A percentile compares a stretch with the other conserved stretches of the same genome.
phyloP scores from a whole-genome alignment of 2,888 invertebrate species.

The Tricholauxania praeusta region DNA sequence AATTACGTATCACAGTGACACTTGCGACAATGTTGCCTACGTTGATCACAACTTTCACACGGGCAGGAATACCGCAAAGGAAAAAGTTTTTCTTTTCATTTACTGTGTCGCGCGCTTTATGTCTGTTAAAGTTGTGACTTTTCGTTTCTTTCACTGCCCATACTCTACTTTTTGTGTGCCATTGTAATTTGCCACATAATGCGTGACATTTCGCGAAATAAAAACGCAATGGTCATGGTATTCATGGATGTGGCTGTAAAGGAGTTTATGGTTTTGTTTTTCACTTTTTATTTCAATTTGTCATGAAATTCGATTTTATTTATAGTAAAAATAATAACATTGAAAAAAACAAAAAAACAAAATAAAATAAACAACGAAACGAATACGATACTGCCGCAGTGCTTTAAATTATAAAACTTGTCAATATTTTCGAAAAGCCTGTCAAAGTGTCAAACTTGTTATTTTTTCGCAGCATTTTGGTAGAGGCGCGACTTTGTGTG shows the following conservation, averaged over 20 bases:
- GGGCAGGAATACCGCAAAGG: too few species aligned
- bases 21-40: background rate
- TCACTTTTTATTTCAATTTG: background rate
- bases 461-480: background rate
- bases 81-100: slow-evolving; percentile 8
- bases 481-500: background rate
- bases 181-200: slow-evolving; percentile 4
- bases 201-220: background rate
- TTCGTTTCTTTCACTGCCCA: background rate
- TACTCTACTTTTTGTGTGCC: background rate
- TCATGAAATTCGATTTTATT: background rate
- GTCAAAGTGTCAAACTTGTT: slow-evolving; percentile 2
- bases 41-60: slow-evolving; percentile 8
- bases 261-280: background rate
- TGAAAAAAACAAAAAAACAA: too few species aligned
- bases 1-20: background rate
- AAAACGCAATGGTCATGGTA: too few species aligned
- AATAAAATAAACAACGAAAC: too few species aligned
- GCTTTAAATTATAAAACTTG: slow-evolving; percentile 3
- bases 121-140: too few species aligned
- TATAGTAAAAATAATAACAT: background rate
- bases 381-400: too few species aligned
- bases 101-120: background rate
- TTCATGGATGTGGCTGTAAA: background rate
- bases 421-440: slow-evolving; percentile 10